Percentiles rank a stretch among this genome's conserved stretches.
Conservation (phyloP, 2,888 invertebrate species). For the Melikaiella ostensackeni region DNA sequence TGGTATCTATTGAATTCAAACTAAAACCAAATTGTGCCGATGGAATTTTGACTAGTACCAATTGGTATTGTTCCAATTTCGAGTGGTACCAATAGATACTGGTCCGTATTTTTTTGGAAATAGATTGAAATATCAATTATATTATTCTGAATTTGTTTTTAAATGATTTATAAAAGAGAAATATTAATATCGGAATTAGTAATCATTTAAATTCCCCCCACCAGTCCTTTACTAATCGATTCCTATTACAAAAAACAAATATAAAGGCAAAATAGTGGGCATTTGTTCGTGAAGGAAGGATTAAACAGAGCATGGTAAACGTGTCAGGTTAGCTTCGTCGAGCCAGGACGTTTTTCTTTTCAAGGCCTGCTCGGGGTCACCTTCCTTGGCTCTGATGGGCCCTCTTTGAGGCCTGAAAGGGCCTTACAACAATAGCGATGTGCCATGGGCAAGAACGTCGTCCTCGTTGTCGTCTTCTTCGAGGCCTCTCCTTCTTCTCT, state of each 20-base stretch:
- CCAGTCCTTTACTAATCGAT: neutral
- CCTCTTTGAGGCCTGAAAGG: conserved; percentile 64
- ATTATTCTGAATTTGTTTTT: neutral
- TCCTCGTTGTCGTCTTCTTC: conserved; percentile 43
- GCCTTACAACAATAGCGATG: conserved; percentile 59
- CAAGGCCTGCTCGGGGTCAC: conserved; percentile 58
- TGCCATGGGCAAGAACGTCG: conserved; percentile 44
- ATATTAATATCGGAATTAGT: neutral
- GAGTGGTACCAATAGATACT: too few species aligned
- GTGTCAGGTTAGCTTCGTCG: conserved; percentile 55
- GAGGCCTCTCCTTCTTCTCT: conserved; percentile 45
- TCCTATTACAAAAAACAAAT: neutral
- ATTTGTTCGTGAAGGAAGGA: conserved; percentile 49
- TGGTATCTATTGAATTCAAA: neutral
- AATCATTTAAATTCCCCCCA: neutral
- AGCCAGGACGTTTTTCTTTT: conserved; percentile 52
- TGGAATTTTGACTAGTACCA: too few species aligned
- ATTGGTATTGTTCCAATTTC: too few species aligned
- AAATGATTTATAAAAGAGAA: neutral
- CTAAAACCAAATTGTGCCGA: too few species aligned
- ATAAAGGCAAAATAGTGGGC: conserved; percentile 23
- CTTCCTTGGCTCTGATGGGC: conserved; percentile 58
- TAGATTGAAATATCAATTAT: neutral
- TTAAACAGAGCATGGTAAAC: conserved; percentile 51
- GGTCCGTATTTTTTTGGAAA: too few species aligned